phyloP scores from a whole-genome alignment of 1,140 invertebrate species.

The Aporrectodea caliginosa region DNA sequence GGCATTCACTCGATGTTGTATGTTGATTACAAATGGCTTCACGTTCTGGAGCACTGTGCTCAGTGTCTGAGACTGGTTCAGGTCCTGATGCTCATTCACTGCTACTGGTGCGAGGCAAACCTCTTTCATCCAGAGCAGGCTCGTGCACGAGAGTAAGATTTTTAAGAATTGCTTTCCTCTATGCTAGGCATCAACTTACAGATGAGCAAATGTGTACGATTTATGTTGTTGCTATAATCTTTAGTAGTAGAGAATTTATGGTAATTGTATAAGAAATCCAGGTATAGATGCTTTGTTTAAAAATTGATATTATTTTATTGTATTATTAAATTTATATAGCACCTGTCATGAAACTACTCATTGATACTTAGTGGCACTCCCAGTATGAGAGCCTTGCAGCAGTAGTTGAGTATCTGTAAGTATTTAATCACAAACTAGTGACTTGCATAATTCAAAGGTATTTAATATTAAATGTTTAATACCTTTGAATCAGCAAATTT shows the following conservation, averaged over 20 bases:
- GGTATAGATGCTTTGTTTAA: background rate
- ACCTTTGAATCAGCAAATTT: no score
- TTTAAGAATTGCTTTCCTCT: background rate
- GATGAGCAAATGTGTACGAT: background rate
- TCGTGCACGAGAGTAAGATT: background rate
- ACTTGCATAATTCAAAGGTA: no score
- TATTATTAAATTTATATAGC: background rate
- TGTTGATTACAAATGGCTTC: background rate
- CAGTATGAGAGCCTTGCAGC: no score
- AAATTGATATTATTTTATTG: background rate
- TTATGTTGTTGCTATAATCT: background rate
- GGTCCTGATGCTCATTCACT: background rate
- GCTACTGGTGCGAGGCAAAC: background rate
- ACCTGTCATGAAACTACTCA: no score
- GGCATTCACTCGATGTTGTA: background rate
- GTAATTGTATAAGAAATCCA: no score
- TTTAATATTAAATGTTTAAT: no score
- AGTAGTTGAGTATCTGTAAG: no score
- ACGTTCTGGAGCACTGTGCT: background rate
- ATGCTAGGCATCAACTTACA: background rate
- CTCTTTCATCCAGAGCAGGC: background rate
- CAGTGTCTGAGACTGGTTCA: background rate
- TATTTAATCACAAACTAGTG: no score
- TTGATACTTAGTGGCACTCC: no score
- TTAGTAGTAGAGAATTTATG: no score